A percentile compares a stretch with the other conserved stretches of the same genome.
These are phyloP conservation scores for Muscicapa comitata DNA, from an alignment of 2,797 vertebrate species.

Conservation along the genomic window DNA sequence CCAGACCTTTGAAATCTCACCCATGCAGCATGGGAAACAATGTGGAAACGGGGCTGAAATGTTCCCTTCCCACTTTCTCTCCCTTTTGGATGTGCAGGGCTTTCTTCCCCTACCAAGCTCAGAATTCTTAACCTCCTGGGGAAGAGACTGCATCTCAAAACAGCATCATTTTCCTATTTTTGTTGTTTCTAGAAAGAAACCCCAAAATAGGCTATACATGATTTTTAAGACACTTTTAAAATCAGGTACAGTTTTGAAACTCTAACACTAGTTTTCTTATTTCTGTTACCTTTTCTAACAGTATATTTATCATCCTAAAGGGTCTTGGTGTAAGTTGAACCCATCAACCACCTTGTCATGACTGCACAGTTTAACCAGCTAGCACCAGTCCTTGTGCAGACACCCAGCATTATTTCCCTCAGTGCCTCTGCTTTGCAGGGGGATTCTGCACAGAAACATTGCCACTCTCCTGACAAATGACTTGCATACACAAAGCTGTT, in stretches of 20 bases:
- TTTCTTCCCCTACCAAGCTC: background rate
- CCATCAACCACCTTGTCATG: background rate
- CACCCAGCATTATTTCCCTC: background rate
- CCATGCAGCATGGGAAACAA: fast-evolving
- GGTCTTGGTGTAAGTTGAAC: background rate
- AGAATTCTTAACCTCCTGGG: background rate
- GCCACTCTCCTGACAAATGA: background rate
- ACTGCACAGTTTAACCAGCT: background rate
- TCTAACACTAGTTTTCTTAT: background rate
- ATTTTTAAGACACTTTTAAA: background rate
- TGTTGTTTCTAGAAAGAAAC: background rate
- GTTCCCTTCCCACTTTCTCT: background rate
- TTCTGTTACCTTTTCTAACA: background rate
- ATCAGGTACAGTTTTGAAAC: background rate
- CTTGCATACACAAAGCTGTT: background rate
- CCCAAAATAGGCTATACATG: fast-evolving
- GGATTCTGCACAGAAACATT: background rate
- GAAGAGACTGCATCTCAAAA: background rate
- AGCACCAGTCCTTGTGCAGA: background rate
- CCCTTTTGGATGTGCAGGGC: background rate
- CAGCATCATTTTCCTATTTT: background rate
- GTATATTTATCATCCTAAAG: background rate
- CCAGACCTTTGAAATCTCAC: background rate
- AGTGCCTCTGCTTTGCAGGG: background rate
- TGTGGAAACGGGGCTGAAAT: fast-evolving